Conservation (phyloP, 2,113 vertebrate genomes). For the Hypomesus transpacificus region DNA sequence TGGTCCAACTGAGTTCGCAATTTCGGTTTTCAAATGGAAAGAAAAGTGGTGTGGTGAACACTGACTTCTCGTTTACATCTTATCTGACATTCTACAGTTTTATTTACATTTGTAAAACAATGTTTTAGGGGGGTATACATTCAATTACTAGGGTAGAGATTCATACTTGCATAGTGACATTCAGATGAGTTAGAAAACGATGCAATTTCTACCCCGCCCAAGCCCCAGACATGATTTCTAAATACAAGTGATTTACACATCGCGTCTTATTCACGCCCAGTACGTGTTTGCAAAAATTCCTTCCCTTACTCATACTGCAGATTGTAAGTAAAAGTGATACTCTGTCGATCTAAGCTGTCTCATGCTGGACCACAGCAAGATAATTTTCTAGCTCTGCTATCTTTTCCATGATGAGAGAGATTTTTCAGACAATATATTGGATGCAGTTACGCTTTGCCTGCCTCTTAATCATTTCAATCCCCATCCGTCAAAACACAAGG, state of each 20-base stretch:
- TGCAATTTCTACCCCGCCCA: too few species aligned
- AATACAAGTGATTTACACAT: too few species aligned
- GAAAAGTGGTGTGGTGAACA: constrained; percentile 64
- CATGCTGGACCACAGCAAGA: constrained; percentile 14
- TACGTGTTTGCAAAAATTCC: neutral
- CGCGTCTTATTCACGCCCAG: too few species aligned
- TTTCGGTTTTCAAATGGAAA: constrained; percentile 71
- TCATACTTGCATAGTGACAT: too few species aligned
- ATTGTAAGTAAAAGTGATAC: constrained; percentile 13
- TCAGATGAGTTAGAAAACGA: too few species aligned
- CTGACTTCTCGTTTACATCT: constrained; percentile 18
- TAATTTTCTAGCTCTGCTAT: constrained; percentile 18
- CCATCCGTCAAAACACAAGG: too few species aligned
- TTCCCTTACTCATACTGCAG: neutral
- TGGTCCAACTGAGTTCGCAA: constrained; percentile 74
- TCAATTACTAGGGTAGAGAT: too few species aligned
- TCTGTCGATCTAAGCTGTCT: constrained; percentile 28
- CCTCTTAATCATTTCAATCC: too few species aligned
- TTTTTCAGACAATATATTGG: constrained; percentile 10
- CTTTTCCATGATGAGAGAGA: neutral
- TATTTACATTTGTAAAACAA: too few species aligned
- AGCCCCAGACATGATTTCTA: too few species aligned
- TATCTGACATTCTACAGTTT: too few species aligned
- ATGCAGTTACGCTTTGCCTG: neutral
- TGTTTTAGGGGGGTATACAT: too few species aligned